A percentile compares a stretch with the other conserved stretches of the same genome.
These are phyloP conservation scores for Apodemia hepburni DNA, from an alignment of 2,888 invertebrate genomes.

Conservation along the genomic window DNA sequence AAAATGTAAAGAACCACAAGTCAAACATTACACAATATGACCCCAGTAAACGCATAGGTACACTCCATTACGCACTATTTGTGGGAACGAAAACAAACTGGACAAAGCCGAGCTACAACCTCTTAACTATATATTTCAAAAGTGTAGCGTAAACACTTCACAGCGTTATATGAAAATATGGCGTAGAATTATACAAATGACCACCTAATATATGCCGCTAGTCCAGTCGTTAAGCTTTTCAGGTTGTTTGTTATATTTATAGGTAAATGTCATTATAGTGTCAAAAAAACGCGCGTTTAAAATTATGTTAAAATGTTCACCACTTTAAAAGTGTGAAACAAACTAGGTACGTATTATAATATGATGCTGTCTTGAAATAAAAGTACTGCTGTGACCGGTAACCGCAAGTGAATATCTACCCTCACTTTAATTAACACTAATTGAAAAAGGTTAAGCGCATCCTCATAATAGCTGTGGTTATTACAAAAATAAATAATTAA, in stretches of 20 bases:
- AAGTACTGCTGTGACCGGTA: neutral
- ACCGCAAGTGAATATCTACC: constrained; percentile 5
- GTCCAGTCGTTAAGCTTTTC: no score
- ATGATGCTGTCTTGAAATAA: neutral
- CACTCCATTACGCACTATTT: constrained; percentile 19
- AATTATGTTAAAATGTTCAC: no score
- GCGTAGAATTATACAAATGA: no score
- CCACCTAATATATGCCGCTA: no score
- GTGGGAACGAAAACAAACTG: constrained; percentile 30
- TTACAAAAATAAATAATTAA: constrained; percentile 44
- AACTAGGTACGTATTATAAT: neutral
- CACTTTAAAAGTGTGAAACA: neutral
- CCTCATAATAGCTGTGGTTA: constrained; percentile 21
- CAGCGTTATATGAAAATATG: constrained; percentile 4
- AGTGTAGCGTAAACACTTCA: constrained; percentile 32
- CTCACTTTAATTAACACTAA: constrained; percentile 12
- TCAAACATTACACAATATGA: constrained; percentile 9
- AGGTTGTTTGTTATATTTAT: no score
- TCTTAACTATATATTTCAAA: constrained; percentile 26
- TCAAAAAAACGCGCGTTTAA: no score
- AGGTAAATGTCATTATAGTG: no score
- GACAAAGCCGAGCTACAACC: constrained; percentile 27
- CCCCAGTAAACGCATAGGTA: constrained; percentile 11
- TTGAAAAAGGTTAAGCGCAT: constrained; percentile 20
- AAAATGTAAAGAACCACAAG: neutral